A percentile compares a stretch with the other conserved stretches of the same genome.
Conservation (phyloP, 2,888 invertebrate genomes). For the Caenorhabditis japonica region DNA sequence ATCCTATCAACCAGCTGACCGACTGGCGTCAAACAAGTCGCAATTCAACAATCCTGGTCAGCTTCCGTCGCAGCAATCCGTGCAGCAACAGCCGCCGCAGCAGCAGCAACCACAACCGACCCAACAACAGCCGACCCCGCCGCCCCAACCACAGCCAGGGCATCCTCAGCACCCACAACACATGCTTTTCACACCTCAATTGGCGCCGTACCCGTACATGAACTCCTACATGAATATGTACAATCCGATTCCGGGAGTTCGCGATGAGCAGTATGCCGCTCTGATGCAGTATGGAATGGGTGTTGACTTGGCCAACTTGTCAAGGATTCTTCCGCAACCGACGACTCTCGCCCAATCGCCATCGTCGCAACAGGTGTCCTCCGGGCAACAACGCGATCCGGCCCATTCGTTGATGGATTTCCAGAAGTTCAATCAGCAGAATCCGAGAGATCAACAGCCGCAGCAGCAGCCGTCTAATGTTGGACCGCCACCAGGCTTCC, state of each 20-base stretch:
- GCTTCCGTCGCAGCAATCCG: conserved; percentile 7
- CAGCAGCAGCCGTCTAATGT: conserved; percentile 60
- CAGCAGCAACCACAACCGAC: conserved; percentile 25
- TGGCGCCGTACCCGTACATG: conserved; percentile 52
- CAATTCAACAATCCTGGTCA: conserved; percentile 3
- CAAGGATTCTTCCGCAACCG: conserved; percentile 53
- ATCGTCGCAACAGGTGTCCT: conserved; percentile 30
- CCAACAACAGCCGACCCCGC: conserved; percentile 42
- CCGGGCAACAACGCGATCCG: conserved; percentile 55
- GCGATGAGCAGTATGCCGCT: conserved; percentile 62
- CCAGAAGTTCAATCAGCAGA: conserved; percentile 59
- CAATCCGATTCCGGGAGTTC: conserved; percentile 56
- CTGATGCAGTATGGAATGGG: conserved; percentile 64
- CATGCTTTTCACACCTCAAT: conserved; percentile 53
- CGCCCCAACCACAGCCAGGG: conserved; percentile 34
- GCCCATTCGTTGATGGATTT: conserved; percentile 56
- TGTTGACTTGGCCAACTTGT: conserved; percentile 57
- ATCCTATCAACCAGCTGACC: conserved; percentile 20
- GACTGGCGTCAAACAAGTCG: background rate
- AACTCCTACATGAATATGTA: conserved; percentile 62
- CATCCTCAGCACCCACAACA: conserved; percentile 59
- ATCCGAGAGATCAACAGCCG: conserved; percentile 51
- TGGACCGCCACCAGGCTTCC: conserved; percentile 68
- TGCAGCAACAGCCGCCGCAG: conserved; percentile 33
- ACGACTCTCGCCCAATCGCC: conserved; percentile 38